Conservation (phyloP, 1,140 invertebrate genomes). For the Lordiphosa clarofinis region DNA sequence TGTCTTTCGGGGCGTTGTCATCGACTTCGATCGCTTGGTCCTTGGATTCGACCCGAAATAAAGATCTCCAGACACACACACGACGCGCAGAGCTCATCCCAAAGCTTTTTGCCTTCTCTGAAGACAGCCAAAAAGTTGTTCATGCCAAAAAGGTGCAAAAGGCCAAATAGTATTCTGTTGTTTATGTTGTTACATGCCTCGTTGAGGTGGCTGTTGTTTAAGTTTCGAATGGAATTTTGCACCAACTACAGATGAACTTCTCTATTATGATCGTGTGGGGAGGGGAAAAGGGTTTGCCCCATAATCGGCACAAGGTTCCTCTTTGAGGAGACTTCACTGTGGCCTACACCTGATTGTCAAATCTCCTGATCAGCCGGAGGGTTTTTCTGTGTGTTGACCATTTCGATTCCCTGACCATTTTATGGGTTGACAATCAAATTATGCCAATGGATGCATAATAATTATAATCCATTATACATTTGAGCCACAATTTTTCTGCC, state of each 20-base stretch:
- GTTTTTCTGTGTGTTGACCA: no score
- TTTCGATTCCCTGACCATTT: constrained; percentile 50
- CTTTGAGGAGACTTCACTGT: constrained; percentile 13
- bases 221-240: constrained; percentile 39
- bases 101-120: constrained; percentile 16
- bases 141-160: constrained; percentile 76
- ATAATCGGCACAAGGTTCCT: no score
- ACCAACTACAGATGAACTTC: constrained; percentile 27
- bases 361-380: background rate
- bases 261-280: background rate
- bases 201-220: constrained; percentile 30
- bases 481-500: constrained; percentile 31
- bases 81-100: constrained; percentile 57
- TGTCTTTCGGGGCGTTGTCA: constrained; percentile 73
- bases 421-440: constrained; percentile 76
- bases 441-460: constrained; percentile 64
- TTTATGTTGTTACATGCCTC: constrained; percentile 74
- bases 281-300: no score
- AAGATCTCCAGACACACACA: constrained; percentile 53
- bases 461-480: constrained; percentile 65
- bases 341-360: constrained; percentile 30
- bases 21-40: constrained; percentile 31
- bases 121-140: constrained; percentile 57
- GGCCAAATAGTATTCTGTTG: constrained; percentile 75
- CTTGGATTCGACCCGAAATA: constrained; percentile 58